Evolutionary conservation across 2,113 vertebrate genomes (phyloP).

Genomic region (Uropsilus gracilis): DNA sequence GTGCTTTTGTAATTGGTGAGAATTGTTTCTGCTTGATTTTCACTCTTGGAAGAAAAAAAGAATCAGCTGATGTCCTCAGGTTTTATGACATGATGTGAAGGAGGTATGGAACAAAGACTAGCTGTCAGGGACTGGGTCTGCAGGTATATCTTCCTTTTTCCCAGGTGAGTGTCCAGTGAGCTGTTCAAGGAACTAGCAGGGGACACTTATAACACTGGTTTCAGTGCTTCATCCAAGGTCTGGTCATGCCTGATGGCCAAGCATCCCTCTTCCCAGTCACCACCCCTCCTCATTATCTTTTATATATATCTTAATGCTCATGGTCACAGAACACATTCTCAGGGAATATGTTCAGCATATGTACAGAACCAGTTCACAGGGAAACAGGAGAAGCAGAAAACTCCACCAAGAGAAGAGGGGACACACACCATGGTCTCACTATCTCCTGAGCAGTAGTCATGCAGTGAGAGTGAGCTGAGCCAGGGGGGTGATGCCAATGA

Average conservation of each 20-base stretch:
- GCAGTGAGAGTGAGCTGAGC: rapidly evolving
- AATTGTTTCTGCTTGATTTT: constrained; percentile 49
- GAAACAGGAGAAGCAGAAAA: not conserved
- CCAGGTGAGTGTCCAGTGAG: not conserved
- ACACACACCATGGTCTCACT: rapidly evolving
- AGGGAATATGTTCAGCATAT: not conserved
- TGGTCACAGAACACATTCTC: not conserved
- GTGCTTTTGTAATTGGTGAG: constrained; percentile 74
- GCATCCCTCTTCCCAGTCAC: not conserved
- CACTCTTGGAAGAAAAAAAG: constrained; percentile 18
- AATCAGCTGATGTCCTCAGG: not conserved
- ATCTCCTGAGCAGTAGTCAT: not conserved
- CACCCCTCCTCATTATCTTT: too few species aligned
- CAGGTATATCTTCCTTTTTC: not conserved
- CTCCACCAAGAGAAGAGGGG: not conserved
- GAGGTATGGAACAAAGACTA: not conserved
- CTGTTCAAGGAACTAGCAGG: not conserved
- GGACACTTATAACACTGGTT: rapidly evolving
- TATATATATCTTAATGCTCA: rapidly evolving
- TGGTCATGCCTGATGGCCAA: rapidly evolving
- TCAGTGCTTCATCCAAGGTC: not conserved
- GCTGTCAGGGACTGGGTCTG: not conserved
- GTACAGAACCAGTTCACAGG: not conserved
- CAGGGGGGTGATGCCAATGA: rapidly evolving
- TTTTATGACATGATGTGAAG: constrained; percentile 22